Evolutionary conservation across 2,797 vertebrate genomes (phyloP).

Genomic region (Garrulus glandarius): DNA sequence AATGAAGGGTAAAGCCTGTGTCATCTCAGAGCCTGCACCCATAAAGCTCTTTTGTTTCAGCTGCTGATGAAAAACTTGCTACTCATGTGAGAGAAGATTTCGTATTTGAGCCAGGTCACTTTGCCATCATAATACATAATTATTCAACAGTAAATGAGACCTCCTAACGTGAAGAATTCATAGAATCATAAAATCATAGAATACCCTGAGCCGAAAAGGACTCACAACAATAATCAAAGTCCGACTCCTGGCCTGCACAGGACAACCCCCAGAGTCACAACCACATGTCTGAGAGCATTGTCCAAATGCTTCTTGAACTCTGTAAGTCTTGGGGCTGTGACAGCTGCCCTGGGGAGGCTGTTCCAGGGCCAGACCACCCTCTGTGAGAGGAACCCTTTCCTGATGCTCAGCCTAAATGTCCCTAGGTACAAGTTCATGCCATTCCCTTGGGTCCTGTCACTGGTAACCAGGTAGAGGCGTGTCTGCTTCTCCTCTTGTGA

Average conservation of each 20-base stretch:
- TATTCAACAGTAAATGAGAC: not conserved
- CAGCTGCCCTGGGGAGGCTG: not conserved
- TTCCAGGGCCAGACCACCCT: not conserved
- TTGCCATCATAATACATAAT: not conserved
- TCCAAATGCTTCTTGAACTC: not conserved
- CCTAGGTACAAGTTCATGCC: not conserved
- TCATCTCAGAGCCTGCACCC: not conserved
- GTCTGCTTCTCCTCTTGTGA: not conserved
- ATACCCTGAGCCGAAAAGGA: not conserved
- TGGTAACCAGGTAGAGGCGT: not conserved
- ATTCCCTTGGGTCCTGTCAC: not conserved
- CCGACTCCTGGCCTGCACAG: not conserved
- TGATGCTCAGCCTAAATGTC: not conserved
- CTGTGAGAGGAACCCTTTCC: not conserved
- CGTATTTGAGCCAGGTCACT: not conserved
- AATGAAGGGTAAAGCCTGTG: accelerated
- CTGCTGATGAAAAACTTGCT: not conserved
- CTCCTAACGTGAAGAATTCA: not conserved
- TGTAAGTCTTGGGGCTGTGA: not conserved
- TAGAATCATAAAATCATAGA: not conserved
- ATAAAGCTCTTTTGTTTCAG: not conserved
- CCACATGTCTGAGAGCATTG: not conserved
- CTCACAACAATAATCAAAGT: not conserved
- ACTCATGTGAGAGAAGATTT: not conserved
- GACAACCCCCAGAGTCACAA: not conserved